Evolutionary conservation across 2,797 vertebrate genomes (phyloP).

Genomic region (Poecilia velifera): DNA sequence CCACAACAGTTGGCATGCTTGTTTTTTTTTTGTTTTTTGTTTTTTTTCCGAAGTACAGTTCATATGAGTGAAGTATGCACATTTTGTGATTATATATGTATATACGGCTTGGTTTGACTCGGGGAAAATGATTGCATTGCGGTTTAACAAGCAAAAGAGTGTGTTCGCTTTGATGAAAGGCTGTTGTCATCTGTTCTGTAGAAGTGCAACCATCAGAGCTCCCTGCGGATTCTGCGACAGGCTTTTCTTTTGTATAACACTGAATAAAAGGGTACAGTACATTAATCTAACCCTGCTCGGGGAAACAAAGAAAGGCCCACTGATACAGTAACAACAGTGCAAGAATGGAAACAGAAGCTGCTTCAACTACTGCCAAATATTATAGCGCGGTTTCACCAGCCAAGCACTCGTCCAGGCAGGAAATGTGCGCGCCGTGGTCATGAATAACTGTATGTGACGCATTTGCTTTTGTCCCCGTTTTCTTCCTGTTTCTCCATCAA

Average conservation of each 20-base stretch:
- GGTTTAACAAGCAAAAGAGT: conserved; percentile 67
- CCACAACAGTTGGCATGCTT: conserved; percentile 13
- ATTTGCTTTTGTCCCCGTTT: neutral
- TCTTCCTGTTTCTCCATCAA: neutral
- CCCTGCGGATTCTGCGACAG: conserved; percentile 74
- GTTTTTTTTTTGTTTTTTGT: neutral
- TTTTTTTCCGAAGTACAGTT: conserved; percentile 15
- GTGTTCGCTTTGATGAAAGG: conserved; percentile 80
- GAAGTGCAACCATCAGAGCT: conserved; percentile 76
- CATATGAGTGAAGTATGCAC: conserved; percentile 13
- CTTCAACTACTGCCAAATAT: conserved; percentile 48
- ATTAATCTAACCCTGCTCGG: conserved; percentile 79
- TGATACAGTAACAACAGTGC: conserved; percentile 61
- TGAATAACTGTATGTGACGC: conserved; percentile 28
- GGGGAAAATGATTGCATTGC: conserved; percentile 58
- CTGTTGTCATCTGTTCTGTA: conserved; percentile 79
- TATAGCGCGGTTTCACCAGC: conserved; percentile 40
- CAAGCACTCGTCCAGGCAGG: conserved; percentile 30
- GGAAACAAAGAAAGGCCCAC: conserved; percentile 63
- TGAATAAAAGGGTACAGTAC: conserved; percentile 75
- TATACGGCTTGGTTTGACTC: conserved; percentile 31
- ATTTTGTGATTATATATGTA: conserved; percentile 22
- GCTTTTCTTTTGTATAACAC: conserved; percentile 79
- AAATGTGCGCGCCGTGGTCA: conserved; percentile 13
- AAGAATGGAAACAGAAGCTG: conserved; percentile 52